Evolutionary conservation across 2,888 invertebrate genomes (phyloP), one percentile per base, ranked within the genome.

Genomic region (Cheilosia scutellata): DNA sequence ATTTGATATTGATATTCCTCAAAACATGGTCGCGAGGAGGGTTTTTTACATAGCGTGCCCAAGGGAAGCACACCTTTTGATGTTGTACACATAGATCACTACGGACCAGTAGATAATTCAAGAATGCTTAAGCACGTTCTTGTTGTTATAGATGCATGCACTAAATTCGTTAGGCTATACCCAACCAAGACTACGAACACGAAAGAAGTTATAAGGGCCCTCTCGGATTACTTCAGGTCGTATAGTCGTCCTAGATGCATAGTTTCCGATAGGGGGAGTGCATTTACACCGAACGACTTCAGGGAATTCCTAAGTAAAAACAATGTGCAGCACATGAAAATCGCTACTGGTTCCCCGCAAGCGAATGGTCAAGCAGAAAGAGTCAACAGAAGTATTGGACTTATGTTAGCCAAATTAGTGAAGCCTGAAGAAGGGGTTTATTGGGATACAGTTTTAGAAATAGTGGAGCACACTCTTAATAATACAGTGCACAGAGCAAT

Each of bases 401-500:
- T 37, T 29, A 57, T 57, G 57, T 29, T 57, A 20, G 57, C 37
- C 7, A 57, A 57, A 11, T 37, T 57, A 33, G 55, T 55, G 11
- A 7, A 33, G 1, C 55, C 55, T 33, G 29, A 1, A n/a, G 31
- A 55, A n/a, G 55, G 55, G 1, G 33, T 55, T 7, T 55, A 33
- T 55, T 33, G 55, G 55, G 55, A 53, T n/a, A 11, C 27, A 29
- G 29, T 53, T 2, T 20, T 53, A 53, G 53, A 53, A 13, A 53
- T 25, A 25, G 29, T 53, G 1, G 29, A 53, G 25, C n/a, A 53
- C 13, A 29, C 53, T 27, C n/a, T 88, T 55, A 87, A 88, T 47
- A 88, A 88, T 33, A 87, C 83, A 0, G 27, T 84, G 11, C 80
- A 82, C n/a, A 87, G 87, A 25, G 70, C 72, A n/a, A 66, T 80